phyloP scores from a whole-genome alignment of 2,113 vertebrate species.

The Noctilio leporinus region DNA sequence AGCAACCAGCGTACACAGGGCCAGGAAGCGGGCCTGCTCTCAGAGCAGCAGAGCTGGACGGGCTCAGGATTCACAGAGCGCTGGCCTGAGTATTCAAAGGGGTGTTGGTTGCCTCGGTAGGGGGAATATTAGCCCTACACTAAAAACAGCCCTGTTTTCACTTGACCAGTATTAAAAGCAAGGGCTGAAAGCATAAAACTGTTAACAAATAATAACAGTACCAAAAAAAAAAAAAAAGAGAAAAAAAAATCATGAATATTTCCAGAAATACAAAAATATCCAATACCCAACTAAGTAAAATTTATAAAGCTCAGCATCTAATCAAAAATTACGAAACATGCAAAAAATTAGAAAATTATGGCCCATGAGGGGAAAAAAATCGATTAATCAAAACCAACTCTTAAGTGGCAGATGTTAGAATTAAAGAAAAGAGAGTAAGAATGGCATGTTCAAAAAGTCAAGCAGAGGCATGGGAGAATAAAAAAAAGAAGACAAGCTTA shows the following conservation, averaged over 20 bases:
- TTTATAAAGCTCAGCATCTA: not conserved
- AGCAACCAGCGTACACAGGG: not conserved
- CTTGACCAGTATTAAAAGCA: not conserved
- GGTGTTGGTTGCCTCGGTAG: not conserved
- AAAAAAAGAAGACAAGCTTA: not conserved
- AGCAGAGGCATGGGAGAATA: not conserved
- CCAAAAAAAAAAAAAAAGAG: not conserved
- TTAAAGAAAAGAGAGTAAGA: not conserved
- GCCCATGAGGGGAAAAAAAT: not conserved
- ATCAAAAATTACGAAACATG: not conserved
- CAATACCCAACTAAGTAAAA: not conserved
- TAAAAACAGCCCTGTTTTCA: not conserved
- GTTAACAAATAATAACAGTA: not conserved
- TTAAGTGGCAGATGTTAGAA: not conserved
- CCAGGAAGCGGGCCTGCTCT: not conserved
- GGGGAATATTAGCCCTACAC: not conserved
- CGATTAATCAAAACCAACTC: not conserved
- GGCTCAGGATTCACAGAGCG: not conserved
- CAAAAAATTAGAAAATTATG: not conserved
- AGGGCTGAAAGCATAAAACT: not conserved
- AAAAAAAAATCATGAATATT: not conserved
- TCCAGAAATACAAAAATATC: conserved; percentile 9
- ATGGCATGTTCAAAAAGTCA: not conserved
- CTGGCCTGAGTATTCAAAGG: not conserved
- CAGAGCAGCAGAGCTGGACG: not conserved